Percentiles rank a stretch among this genome's conserved stretches.
These are phyloP conservation scores for Ditula angustiorana DNA, from an alignment of 2,888 invertebrate genomes.

Conservation along the genomic window DNA sequence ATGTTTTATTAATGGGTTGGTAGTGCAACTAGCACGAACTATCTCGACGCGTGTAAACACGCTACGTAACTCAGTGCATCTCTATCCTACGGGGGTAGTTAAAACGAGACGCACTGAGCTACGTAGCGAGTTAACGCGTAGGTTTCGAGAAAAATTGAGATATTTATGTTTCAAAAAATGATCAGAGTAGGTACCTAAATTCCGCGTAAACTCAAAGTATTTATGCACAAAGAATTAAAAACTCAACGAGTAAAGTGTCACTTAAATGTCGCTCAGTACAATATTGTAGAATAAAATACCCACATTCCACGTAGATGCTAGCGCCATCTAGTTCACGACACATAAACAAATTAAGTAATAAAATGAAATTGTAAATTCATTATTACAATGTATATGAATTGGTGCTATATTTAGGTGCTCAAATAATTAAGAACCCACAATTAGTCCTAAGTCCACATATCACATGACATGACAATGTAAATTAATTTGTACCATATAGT, in stretches of 20 bases:
- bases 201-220: too few relatives aligned
- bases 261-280: neutral
- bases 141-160: too few relatives aligned
- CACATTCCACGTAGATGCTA: conserved; percentile 9
- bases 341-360: conserved; percentile 31
- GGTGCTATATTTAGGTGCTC: conserved; percentile 75
- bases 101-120: too few relatives aligned
- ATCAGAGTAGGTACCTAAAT: too few relatives aligned
- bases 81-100: too few relatives aligned
- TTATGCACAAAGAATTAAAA: too few relatives aligned
- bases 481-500: conserved; percentile 81
- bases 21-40: too few relatives aligned
- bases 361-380: conserved; percentile 41
- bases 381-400: conserved; percentile 48
- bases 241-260: neutral
- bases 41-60: too few relatives aligned
- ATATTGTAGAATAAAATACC: neutral
- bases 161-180: too few relatives aligned
- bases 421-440: conserved; percentile 44
- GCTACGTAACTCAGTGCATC: too few relatives aligned
- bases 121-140: too few relatives aligned
- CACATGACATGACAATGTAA: conserved; percentile 79
- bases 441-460: conserved; percentile 64
- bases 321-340: conserved; percentile 24
- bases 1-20: too few relatives aligned